These are phyloP conservation scores for Acanthurus tractus DNA, from an alignment of 2,797 vertebrate species.

Conservation along the genomic window DNA sequence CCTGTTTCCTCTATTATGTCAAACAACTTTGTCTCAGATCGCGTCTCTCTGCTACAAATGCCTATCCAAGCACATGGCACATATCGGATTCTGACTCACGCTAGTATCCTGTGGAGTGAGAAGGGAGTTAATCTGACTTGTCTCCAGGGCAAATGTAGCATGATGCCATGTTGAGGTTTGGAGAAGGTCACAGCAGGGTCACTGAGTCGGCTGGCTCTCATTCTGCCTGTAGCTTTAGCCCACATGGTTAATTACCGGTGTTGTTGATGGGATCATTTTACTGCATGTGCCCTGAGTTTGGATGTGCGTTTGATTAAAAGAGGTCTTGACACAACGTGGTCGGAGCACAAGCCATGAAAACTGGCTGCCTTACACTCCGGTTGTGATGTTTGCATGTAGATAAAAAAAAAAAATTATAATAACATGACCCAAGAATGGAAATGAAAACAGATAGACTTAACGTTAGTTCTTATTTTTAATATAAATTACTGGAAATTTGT, in stretches of 20 bases:
- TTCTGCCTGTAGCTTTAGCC: conserved; percentile 43
- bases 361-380: neutral
- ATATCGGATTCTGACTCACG: conserved; percentile 62
- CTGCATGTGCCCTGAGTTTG: conserved; percentile 16
- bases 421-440: conserved; percentile 8
- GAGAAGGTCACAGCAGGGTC: conserved; percentile 66
- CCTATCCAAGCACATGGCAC: conserved; percentile 49
- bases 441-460: conserved; percentile 23
- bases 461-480: conserved; percentile 33
- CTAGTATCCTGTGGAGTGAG: conserved; percentile 54
- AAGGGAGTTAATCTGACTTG: conserved; percentile 61
- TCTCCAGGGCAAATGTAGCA: conserved; percentile 60
- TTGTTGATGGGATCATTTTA: conserved; percentile 73
- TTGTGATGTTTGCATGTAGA: conserved; percentile 11
- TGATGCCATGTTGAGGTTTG: conserved; percentile 69
- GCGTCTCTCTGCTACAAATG: conserved; percentile 45
- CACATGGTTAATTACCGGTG: conserved; percentile 67
- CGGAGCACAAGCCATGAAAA: conserved; percentile 31
- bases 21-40: conserved; percentile 71
- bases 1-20: conserved; percentile 65
- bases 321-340: conserved; percentile 41
- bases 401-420: neutral
- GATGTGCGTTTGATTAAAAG: conserved; percentile 42
- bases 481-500: conserved; percentile 33
- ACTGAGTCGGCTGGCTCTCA: conserved; percentile 67